A percentile compares a stretch with the other conserved stretches of the same genome.
phyloP scores from a whole-genome alignment of 2,113 vertebrate genomes.

The Fukomys damarensis region DNA sequence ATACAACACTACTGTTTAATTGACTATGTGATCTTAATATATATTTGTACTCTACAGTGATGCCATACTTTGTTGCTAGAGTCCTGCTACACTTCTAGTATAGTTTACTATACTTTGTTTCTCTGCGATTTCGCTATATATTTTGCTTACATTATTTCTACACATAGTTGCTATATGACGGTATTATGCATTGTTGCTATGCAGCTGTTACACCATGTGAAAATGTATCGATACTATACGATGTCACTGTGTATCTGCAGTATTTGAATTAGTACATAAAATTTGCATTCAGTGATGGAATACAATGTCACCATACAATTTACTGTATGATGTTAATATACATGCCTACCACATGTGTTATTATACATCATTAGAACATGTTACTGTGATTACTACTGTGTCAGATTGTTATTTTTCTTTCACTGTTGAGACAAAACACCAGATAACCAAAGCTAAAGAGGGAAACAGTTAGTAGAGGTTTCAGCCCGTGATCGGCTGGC shows the following conservation, averaged over 20 bases:
- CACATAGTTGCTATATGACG: background rate
- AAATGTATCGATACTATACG: background rate
- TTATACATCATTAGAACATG: background rate
- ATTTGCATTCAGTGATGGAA: background rate
- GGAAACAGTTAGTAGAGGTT: too few relatives aligned
- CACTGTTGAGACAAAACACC: too few relatives aligned
- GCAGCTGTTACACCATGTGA: background rate
- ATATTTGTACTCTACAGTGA: background rate
- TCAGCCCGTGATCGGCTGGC: too few relatives aligned
- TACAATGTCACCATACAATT: background rate
- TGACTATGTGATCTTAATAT: background rate
- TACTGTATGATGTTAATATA: background rate
- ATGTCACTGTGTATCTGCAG: background rate
- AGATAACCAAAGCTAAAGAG: too few relatives aligned
- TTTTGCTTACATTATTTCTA: background rate
- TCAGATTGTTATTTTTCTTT: too few relatives aligned
- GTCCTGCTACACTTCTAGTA: background rate
- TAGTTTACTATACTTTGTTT: background rate
- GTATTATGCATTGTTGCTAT: too few relatives aligned
- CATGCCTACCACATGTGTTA: background rate
- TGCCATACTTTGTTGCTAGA: background rate
- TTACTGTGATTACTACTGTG: background rate
- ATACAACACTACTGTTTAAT: background rate
- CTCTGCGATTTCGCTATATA: too few relatives aligned
- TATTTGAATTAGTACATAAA: background rate